Evolutionary conservation across 1,140 invertebrate genomes (phyloP).

Genomic region (Drosophila navojoa): DNA sequence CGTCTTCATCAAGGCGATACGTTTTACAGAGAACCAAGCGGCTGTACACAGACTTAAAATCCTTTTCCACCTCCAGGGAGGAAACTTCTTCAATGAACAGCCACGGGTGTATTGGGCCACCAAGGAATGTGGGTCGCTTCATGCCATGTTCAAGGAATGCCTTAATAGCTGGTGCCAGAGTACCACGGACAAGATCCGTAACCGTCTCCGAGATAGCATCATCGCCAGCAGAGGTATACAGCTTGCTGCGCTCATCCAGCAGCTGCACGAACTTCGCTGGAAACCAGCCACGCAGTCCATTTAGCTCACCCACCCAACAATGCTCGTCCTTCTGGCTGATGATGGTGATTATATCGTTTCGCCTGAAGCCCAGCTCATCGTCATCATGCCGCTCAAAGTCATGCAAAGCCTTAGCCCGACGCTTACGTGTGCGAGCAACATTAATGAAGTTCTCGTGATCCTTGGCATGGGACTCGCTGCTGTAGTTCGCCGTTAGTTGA

Average conservation of each 20-base stretch:
- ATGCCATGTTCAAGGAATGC: conserved; percentile 98
- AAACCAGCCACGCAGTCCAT: conserved; percentile 99
- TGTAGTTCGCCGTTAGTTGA: conserved; percentile 95
- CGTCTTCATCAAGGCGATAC: conserved; percentile 99
- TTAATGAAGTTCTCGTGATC: conserved; percentile 98
- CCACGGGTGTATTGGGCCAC: conserved; percentile 98
- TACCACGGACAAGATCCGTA: conserved; percentile 97
- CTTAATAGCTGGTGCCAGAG: conserved; percentile 96
- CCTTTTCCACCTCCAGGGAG: conserved; percentile 97
- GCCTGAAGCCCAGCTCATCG: conserved; percentile 98
- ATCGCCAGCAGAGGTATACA: conserved; percentile 98
- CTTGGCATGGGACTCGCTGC: conserved; percentile 96
- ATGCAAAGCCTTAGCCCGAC: conserved; percentile 94
- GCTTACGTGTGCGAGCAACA: conserved; percentile 92
- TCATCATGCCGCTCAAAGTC: conserved; percentile 99
- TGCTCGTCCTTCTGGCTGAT: conserved; percentile 99
- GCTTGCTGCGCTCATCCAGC: conserved; percentile 97
- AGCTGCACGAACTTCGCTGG: conserved; percentile 99
- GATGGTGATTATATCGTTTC: conserved; percentile 99
- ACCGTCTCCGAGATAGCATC: conserved; percentile 98
- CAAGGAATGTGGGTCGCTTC: conserved; percentile 92
- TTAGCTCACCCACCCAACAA: conserved; percentile 99
- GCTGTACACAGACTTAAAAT: conserved; percentile 99
- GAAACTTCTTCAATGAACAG: conserved; percentile 99
- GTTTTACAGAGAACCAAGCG: conserved; percentile 98